These are phyloP conservation scores for Ormyrus pomaceus DNA, from an alignment of 2,888 invertebrate species.

Conservation along the genomic window DNA sequence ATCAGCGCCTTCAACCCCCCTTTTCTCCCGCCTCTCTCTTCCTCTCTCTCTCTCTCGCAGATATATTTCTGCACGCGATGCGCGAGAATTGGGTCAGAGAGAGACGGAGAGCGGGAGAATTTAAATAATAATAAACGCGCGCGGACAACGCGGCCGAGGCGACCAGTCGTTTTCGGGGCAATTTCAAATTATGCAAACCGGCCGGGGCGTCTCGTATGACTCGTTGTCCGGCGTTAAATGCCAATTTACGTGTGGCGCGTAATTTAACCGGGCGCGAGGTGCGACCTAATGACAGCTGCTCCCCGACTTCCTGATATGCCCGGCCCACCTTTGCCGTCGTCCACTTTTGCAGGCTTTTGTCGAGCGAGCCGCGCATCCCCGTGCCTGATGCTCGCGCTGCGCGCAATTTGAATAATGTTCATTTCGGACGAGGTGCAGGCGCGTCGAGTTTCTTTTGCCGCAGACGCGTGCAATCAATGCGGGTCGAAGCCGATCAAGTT, in stretches of 20 bases:
- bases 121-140: conserved; percentile 63
- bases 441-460: not conserved
- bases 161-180: conserved; percentile 63
- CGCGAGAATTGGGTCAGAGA: conserved; percentile 64
- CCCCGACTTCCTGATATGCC: conserved; percentile 6
- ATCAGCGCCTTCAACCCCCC: too few relatives aligned
- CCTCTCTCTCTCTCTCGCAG: conserved; percentile 38
- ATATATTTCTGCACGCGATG: not conserved
- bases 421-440: not conserved
- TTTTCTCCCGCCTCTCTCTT: not conserved
- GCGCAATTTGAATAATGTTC: conserved; percentile 46
- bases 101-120: conserved; percentile 58
- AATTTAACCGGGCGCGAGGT: conserved; percentile 60
- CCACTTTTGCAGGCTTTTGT: conserved; percentile 5
- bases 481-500: not conserved
- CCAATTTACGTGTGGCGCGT: conserved; percentile 63
- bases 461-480: conserved; percentile 18
- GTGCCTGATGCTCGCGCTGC: not conserved
- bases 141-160: not conserved
- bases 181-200: conserved; percentile 66
- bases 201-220: conserved; percentile 54
- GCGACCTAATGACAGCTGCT: conserved; percentile 60
- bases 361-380: not conserved
- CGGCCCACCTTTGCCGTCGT: not conserved
- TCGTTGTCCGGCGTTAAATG: conserved; percentile 60